These are phyloP conservation scores for Galagoides demidoff DNA, from an alignment of 2,797 vertebrate genomes.

Conservation along the genomic window DNA sequence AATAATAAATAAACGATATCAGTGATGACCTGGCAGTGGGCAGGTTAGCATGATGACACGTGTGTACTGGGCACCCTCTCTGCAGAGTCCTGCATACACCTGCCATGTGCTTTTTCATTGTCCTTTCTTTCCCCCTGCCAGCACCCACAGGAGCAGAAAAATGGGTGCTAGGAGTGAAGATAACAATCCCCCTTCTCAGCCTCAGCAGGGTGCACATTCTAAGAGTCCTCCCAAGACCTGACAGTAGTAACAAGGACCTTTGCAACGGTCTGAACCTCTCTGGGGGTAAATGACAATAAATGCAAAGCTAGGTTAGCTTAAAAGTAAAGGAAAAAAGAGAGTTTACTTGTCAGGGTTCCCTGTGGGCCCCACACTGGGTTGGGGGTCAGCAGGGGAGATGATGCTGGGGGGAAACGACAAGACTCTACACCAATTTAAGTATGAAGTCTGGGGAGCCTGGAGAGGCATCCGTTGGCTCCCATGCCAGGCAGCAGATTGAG, in stretches of 20 bases:
- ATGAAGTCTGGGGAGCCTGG: no score
- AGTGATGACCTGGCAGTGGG: fast-evolving
- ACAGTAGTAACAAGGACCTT: background rate
- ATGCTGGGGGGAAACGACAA: no score
- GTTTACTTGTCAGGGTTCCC: background rate
- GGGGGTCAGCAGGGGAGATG: no score
- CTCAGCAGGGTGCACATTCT: no score
- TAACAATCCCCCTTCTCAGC: background rate
- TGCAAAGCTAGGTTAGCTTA: background rate
- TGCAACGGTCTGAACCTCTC: background rate
- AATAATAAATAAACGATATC: background rate
- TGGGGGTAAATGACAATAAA: background rate
- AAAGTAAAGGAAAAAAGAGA: background rate
- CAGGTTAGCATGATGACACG: fast-evolving
- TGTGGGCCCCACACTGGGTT: no score
- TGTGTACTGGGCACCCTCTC: fast-evolving
- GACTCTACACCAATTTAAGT: no score
- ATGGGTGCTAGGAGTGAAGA: no score
- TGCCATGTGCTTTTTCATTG: fast-evolving
- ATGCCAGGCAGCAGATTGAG: no score
- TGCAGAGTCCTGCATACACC: fast-evolving
- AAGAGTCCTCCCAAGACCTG: background rate
- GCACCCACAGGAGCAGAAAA: background rate
- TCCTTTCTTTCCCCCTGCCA: background rate
- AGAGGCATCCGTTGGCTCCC: no score